Base-by-base conservation (phyloP, 2,113 vertebrate genomes). In the Dromas ardeola region DNA sequence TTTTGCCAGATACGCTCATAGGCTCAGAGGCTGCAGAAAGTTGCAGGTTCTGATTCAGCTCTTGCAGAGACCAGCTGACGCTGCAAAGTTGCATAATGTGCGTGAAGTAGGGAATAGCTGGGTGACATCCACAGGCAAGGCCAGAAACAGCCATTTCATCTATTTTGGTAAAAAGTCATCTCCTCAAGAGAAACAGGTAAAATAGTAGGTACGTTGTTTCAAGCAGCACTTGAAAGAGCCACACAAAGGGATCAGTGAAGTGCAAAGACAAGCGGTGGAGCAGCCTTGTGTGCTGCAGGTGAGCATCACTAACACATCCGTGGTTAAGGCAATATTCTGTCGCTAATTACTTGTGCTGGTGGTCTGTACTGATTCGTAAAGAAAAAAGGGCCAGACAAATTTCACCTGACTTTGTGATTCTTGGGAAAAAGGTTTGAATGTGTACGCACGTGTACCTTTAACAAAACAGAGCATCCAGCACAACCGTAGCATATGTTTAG, bases 221-320 rank as follows among this genome's bases (percentile, higher is more conserved):
- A 49, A 65, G 67, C 29, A 83, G 53, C 30, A 4, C 20, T 36
- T 12, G 9, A 6, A 42, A 72, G 13, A 43, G 21, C 36, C 10
- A 2, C 5, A 40, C 22, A 50, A 61, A 52, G 17, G 34, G 45
- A 61, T 19, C 78, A 3, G 10, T 22, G 30, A 16, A 7, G n/a
- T 5, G 27, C 45, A 56, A 5, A 58, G 42, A 20, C 14, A 77
- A 5, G 1, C 0, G 1, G 10, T 14, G 62, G 53, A 55, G 74
- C 32, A 56, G 80, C 34, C 50, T 10, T 34, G 50, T 14, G 6
- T 5, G 17, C 59, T 7, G 22, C 88, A 40, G 18, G 17, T 0
- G 1, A 63, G 40, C 65, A 43, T 13, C 45, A 20, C 53, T n/a
- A 5, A 26, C 42, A 38, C 36, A 6, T 2, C 1, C 0, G 36